These are phyloP conservation scores for Hermetia illucens DNA, from an alignment of 1,140 invertebrate genomes.

Conservation along the genomic window DNA sequence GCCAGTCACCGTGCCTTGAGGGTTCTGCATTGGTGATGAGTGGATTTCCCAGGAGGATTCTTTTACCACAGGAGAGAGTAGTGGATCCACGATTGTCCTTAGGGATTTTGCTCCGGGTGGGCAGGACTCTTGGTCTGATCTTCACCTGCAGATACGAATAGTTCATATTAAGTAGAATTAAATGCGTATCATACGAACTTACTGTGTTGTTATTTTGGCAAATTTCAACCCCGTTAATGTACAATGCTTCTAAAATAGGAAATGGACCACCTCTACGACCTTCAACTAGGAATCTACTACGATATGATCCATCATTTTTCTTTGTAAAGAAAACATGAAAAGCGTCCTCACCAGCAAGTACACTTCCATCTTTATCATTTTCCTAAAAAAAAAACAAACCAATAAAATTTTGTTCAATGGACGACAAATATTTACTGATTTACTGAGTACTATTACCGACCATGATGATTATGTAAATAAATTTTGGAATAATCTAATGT, in stretches of 20 bases:
- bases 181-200: not conserved
- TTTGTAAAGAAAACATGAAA: too few species aligned
- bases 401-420: too few species aligned
- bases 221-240: not conserved
- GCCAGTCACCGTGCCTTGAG: not conserved
- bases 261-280: too few species aligned
- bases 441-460: too few species aligned
- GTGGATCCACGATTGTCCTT: not conserved
- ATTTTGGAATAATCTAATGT: too few species aligned
- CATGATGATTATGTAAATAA: too few species aligned
- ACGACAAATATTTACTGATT: too few species aligned
- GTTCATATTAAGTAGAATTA: not conserved
- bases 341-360: too few species aligned
- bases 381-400: too few species aligned
- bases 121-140: not conserved
- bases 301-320: too few species aligned
- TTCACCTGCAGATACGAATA: not conserved
- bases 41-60: not conserved
- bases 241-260: not conserved
- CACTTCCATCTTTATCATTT: too few species aligned
- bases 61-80: not conserved
- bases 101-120: not conserved
- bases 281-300: too few species aligned
- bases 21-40: not conserved
- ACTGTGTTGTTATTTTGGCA: not conserved